A percentile compares a stretch with the other conserved stretches of the same genome.
Evolutionary conservation across 2,113 vertebrate species (phyloP).

Genomic region (Perca schrenkii): DNA sequence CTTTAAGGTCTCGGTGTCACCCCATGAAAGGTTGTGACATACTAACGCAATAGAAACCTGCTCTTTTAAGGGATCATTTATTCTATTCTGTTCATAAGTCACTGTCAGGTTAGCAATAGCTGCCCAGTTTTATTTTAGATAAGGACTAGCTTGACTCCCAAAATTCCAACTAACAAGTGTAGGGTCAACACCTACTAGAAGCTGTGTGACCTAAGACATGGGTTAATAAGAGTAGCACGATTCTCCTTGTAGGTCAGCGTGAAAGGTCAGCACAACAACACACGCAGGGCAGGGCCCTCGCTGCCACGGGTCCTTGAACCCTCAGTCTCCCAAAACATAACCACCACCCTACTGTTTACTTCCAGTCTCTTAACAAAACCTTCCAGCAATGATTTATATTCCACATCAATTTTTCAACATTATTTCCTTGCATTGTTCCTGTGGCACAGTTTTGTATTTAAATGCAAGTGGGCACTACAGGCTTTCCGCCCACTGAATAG

Average conservation of each 20-base stretch:
- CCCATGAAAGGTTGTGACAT: background rate
- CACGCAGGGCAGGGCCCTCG: background rate
- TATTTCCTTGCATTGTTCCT: constrained; percentile 80
- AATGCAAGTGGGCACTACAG: constrained; percentile 16
- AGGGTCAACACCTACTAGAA: background rate
- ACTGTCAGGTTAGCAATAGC: background rate
- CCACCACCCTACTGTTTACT: constrained; percentile 25
- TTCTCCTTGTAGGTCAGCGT: background rate
- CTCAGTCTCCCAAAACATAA: background rate
- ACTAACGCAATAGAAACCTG: background rate
- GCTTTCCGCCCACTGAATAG: background rate
- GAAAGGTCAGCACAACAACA: background rate
- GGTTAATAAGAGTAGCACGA: background rate
- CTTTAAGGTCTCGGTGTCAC: constrained; percentile 36
- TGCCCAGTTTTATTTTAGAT: background rate
- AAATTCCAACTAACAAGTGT: background rate
- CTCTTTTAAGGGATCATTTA: background rate
- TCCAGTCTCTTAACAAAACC: constrained; percentile 35
- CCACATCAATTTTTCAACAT: constrained; percentile 44
- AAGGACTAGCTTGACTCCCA: background rate
- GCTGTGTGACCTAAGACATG: background rate
- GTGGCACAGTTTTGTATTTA: constrained; percentile 52
- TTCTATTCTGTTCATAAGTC: background rate
- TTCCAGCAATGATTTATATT: constrained; percentile 38
- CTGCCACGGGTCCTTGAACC: background rate